phyloP scores from a whole-genome alignment of 2,113 vertebrate species.

The Motacilla alba region DNA sequence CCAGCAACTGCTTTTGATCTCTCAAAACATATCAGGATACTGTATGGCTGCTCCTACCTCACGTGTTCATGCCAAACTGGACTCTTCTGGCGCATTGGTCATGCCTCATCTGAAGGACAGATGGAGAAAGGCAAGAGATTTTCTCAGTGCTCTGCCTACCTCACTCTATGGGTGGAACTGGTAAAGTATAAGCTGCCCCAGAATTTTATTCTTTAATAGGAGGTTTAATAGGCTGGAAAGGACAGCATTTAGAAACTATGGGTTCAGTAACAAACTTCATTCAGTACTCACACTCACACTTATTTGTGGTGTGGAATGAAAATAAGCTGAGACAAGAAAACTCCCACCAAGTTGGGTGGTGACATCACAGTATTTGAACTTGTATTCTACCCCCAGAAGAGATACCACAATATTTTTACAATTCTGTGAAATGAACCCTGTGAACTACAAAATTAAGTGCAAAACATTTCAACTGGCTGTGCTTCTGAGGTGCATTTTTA shows the following conservation, averaged over 20 bases:
- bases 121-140: not conserved
- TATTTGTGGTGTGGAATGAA: not conserved
- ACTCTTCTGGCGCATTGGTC: not conserved
- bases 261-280: not conserved
- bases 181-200: not conserved
- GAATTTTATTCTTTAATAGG: not conserved
- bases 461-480: not conserved
- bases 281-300: not conserved
- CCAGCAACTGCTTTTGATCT: not conserved
- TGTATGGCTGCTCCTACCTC: not conserved
- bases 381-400: not conserved
- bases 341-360: not conserved
- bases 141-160: not conserved
- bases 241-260: not conserved
- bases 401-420: not conserved
- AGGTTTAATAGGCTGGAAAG: not conserved
- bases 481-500: not conserved
- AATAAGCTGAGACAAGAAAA: not conserved
- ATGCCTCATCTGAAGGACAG: not conserved
- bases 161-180: not conserved
- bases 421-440: not conserved
- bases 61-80: rapidly evolving
- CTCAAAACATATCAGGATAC: not conserved
- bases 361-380: not conserved
- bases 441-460: not conserved